Evolutionary conservation across 2,113 vertebrate species (phyloP).

Genomic region (Gnathochromis pfefferi): DNA sequence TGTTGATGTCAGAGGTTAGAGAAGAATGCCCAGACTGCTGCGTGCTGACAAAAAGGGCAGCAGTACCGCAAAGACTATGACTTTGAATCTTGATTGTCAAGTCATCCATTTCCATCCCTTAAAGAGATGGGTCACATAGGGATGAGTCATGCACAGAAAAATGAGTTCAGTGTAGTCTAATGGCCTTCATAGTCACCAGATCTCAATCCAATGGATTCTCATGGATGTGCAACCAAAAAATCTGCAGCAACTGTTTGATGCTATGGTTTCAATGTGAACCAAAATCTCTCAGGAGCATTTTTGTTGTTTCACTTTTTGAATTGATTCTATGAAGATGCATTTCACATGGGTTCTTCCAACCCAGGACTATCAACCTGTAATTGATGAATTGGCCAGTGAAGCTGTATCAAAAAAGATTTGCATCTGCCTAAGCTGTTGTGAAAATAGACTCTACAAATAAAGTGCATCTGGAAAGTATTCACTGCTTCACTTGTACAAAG

Average conservation of each 20-base stretch:
- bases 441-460: background rate
- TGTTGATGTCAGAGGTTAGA: background rate
- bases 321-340: background rate
- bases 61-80: background rate
- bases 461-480: background rate
- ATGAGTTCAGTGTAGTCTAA: background rate
- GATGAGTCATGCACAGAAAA: background rate
- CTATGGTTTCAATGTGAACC: background rate
- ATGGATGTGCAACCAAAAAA: background rate
- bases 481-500: background rate
- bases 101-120: background rate
- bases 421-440: background rate
- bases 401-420: background rate
- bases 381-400: background rate
- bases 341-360: background rate
- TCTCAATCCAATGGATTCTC: background rate
- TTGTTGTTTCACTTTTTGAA: background rate
- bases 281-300: background rate
- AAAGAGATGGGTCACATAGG: background rate
- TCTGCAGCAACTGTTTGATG: background rate
- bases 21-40: background rate
- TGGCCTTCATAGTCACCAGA: background rate
- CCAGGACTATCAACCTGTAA: background rate
- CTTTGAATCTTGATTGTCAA: background rate
- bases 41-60: background rate